Base-by-base conservation (phyloP, 64 coral and sea anemone species). In the Dendronephthya gigantea region DNA sequence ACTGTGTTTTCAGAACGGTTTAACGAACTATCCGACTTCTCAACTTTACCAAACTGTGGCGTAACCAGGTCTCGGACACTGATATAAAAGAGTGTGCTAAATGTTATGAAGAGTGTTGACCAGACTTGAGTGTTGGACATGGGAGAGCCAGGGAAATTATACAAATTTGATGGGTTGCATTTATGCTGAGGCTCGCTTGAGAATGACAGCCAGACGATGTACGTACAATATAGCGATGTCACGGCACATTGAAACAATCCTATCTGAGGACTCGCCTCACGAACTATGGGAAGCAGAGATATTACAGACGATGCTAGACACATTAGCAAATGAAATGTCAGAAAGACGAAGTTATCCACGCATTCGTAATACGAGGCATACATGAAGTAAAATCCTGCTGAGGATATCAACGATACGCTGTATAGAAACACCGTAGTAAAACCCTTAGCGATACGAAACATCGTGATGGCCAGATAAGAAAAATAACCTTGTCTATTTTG, bases 21-120 rank as follows among this genome's bases (percentile, higher is more conserved):
- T 4, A 28, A 33, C 6, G 36, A 14, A 50, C 39, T 6, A 36
- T 86, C 52, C 17, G 48, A 48, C 17, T 83, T 50, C 55, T 93
- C 88, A 15, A 97, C 51, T 88, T 98, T 98, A 28, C 95, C 95
- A 40, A 91, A 98, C 29, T 98, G 95, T 3, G 95, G 95, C 6
- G 95, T 69, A 14, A 76, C 49, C 4, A 98, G 89, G n/a, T 90
- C 70, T 3, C 92, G 87, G 34, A 98, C 39, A 48, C 84, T 88
- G 0, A 90, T 87, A 49, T 88, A 93, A 19, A 98, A 90, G 51
- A 98, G 52, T 41, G 93, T 83, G 40, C 93, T 90, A 29, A 98
- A 98, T 84, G 93, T 98, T 51, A 98, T 83, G 13, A 92, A 83
- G 11, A 98, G 76, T 9, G 89, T 86, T 45, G 93, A 35, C 32